Evolutionary conservation across 2,888 invertebrate genomes (phyloP), one percentile per base, ranked within the genome.

Genomic region (Caenorhabditis parvicauda): DNA sequence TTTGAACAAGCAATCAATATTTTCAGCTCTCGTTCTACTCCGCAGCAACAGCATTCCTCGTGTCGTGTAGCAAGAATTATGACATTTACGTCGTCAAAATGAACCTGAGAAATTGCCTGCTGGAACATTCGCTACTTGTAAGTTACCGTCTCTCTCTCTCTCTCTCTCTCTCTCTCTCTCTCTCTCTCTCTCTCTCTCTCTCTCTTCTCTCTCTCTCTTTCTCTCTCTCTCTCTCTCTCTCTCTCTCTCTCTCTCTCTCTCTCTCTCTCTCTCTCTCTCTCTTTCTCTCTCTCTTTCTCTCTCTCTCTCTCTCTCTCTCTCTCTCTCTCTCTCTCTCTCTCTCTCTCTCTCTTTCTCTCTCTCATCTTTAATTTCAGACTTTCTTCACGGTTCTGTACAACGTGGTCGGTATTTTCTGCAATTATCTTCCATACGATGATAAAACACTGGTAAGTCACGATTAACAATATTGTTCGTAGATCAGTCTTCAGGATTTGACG

Each of bases 1-100:
- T n/a, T n/a, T n/a, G n/a, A n/a, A n/a, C n/a, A n/a, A n/a, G n/a
- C n/a, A n/a, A n/a, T n/a, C n/a, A n/a, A n/a, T 17, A n/a, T 25
- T 54, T 70, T 49, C 51, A 70, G 67, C 47, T 74, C 2, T 70
- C 72, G 17, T 79, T 79, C 61, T 79, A 79, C 59, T 72, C 76
- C 1, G 64, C 72, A 0, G 69, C 73, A 21, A 78, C 79, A 2
- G 74, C 72, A 17, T 54, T 75, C 35, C 60, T 77, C 19, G 66
- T 79, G 17, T 68, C 75, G 28, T 44, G 70, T 14, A 64, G 75
- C 58, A 79, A 79, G 57, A 70, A 78, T 29, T 78, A 75, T 47
- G 70, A 79, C 25, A 51, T 70, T 14, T 57, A 67, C 14, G 70
- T 72, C 17, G 64, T 71, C 17, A 76, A 76, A 32, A 72, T 70